Base-by-base conservation (phyloP, 2,888 invertebrate genomes). In the Candidula unifasciata region DNA sequence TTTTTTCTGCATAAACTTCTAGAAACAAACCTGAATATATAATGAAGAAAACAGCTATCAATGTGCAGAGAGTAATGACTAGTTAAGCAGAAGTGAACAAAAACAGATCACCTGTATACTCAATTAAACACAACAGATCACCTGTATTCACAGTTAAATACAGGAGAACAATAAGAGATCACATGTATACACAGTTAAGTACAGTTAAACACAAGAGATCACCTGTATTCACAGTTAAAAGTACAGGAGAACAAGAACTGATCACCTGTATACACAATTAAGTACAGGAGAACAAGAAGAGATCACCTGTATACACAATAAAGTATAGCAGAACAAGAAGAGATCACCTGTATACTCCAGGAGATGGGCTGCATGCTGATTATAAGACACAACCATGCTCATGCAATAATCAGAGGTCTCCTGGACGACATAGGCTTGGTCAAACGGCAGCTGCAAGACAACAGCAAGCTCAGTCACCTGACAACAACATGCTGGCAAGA, bases 351-450 rank as follows among this genome's bases (percentile, higher is more conserved):
- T 95, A 90, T 95, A 95, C 24, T 95, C 95, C 87, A 96, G 95
- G 89, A 98, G 95, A 91, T 96, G 96, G 91, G 97, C 96, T 90
- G 96, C 96, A 16, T 97, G 96, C 94, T 97, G 97, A 35, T 96
- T 96, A 94, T 98, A 98, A 85, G 97, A 95, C 91, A 97, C 96
- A 79, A 98, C 95, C 77, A 97, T 94, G 88, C 96, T 96, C 88
- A 97, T 94, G 94, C 98, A 97, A 71, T 96, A 95, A 93, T 97
- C 96, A 64, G 97, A 95, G 82, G 97, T 94, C 90, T 97, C 97
- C 88, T 97, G 95, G 93, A 97, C 97, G 74, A 89, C 88, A 85
- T 73, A 80, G 18, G 84, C 85, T 87, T 87, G 87, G 33, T 84
- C 87, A 68, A 87, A 80, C 21, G 87, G 78, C 30, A 87, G 82